Percentiles rank a stretch among this genome's conserved stretches.
Conservation (phyloP, 2,888 invertebrate genomes). For the Morinoia aosen region DNA sequence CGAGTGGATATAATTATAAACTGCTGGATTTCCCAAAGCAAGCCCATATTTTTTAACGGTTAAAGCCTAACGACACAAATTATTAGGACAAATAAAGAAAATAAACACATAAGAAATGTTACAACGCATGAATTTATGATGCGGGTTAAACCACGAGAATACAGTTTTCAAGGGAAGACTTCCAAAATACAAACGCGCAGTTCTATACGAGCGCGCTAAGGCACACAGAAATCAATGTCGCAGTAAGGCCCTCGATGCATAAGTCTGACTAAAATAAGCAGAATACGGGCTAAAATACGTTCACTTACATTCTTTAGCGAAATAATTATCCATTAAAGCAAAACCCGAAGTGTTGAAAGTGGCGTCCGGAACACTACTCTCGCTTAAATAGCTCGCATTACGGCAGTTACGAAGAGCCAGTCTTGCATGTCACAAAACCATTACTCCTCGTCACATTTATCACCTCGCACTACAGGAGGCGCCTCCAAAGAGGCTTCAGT, state of each 20-base stretch:
- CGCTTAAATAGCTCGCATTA: not conserved
- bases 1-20: too few species aligned
- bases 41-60: too few species aligned
- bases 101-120: too few species aligned
- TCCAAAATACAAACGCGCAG: too few species aligned
- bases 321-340: not conserved
- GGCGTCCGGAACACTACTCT: not conserved
- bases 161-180: too few species aligned
- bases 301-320: not conserved
- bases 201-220: not conserved
- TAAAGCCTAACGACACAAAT: too few species aligned
- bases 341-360: not conserved
- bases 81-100: too few species aligned
- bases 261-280: not conserved
- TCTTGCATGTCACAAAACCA: not conserved
- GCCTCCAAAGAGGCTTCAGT: not conserved
- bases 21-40: too few species aligned
- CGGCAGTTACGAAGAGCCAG: not conserved
- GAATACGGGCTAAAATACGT: not conserved
- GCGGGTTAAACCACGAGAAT: too few species aligned
- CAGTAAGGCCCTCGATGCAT: not conserved
- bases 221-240: not conserved
- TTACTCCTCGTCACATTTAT: not conserved
- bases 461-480: not conserved
- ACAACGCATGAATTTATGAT: too few species aligned